These are phyloP conservation scores for Poeciliopsis gracilis DNA, from an alignment of 2,797 vertebrate genomes.

Conservation along the genomic window DNA sequence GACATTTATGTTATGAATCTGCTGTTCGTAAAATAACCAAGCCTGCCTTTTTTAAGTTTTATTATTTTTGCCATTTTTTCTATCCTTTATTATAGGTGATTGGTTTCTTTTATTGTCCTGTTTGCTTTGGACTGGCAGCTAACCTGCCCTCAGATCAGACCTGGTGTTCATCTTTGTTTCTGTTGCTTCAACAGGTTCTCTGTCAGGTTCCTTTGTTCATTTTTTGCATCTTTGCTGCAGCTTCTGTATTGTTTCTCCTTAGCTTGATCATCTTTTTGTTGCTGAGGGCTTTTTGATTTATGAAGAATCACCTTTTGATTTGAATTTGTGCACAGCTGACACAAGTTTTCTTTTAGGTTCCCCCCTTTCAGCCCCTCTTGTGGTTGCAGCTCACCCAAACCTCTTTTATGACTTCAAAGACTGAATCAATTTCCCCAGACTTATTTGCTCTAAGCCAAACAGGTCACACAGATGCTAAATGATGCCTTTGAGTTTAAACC, in stretches of 20 bases:
- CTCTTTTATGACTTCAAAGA: constrained; percentile 2
- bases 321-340: neutral
- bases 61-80: neutral
- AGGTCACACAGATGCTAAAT: neutral
- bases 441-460: neutral
- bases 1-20: neutral
- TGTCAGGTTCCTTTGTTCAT: neutral
- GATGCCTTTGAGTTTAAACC: neutral
- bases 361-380: neutral
- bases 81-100: neutral
- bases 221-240: neutral
- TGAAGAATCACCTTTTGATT: neutral
- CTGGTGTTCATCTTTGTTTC: neutral
- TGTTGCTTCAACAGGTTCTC: neutral
- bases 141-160: neutral
- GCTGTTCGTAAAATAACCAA: neutral
- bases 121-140: neutral
- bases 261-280: neutral
- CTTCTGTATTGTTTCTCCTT: neutral
- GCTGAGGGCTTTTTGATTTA: neutral
- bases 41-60: neutral
- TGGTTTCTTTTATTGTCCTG: neutral
- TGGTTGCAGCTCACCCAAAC: neutral
- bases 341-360: constrained; percentile 1
- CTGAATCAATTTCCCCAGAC: neutral